Evolutionary conservation across 2,888 invertebrate genomes (phyloP), one percentile per base, ranked within the genome.

Genomic region (Ophion ellenae): DNA sequence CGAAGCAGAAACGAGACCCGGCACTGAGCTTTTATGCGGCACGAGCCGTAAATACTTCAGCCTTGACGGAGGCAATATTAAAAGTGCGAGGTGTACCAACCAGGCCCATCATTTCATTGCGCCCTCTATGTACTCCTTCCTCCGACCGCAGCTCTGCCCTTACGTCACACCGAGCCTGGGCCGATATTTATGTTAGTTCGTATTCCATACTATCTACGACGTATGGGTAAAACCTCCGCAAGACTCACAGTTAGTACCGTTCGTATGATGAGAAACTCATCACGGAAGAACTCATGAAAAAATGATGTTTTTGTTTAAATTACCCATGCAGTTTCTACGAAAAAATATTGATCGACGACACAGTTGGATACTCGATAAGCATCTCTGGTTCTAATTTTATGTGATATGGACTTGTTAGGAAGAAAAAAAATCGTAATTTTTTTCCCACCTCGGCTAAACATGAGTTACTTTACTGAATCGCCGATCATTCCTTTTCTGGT

Each of bases 41-140:
- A 85, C 86, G 78, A 89, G 90, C 89, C 91, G 92, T 93, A 93
- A 93, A 92, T 92, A 92, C 91, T 91, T 92, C 92, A 92, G 86
- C 87, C 87, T 88, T 90, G 92, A 93, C 92, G 90, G 89, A 89
- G 88, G 91, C 91, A 92, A 93, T 92, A 93, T 93, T 92, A 92
- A 92, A 92, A 91, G 91, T 90, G 90, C 91, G 89, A 90, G 89
- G 89, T 90, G 88, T 91, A 90, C 89, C 87, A 84, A 90, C 89
- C 86, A 84, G 87, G 87, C 87, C 90, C 90, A 91, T 91, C 91
- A 90, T 91, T 90, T 89, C 85, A 85, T 88, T 88, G 87, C 90
- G 80, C 81, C 61, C 66, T 53, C 64, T 64, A 53, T 69, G 81
- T 83, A 64, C 61, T 80, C 69, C 59, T 67, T 71, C 36, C 67